A percentile compares a stretch with the other conserved stretches of the same genome.
phyloP scores from a whole-genome alignment of 2,113 vertebrate species.

The Glaucomys volans region DNA sequence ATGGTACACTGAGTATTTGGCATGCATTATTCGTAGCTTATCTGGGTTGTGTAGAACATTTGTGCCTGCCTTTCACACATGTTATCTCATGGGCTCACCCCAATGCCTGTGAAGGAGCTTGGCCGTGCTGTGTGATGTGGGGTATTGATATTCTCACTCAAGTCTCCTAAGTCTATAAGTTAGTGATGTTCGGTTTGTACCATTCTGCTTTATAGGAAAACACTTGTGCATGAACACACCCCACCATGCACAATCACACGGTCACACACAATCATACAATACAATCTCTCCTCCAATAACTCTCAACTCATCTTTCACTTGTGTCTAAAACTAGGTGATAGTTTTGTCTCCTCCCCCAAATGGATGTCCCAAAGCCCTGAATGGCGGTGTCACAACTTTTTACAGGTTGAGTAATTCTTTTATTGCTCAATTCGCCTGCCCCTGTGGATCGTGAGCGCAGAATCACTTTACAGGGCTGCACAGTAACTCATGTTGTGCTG shows the following conservation, averaged over 20 bases:
- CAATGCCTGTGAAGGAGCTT: background rate
- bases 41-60: background rate
- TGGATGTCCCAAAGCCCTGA: no score
- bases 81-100: background rate
- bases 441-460: background rate
- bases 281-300: background rate
- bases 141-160: background rate
- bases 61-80: accelerated
- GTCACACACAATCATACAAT: background rate
- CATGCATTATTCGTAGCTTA: no score
- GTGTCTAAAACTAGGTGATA: background rate
- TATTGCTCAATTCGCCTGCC: background rate
- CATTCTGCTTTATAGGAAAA: background rate
- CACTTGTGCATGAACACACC: accelerated
- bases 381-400: accelerated
- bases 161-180: background rate
- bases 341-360: background rate
- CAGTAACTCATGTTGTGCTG: background rate
- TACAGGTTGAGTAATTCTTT: accelerated
- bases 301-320: background rate
- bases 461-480: accelerated
- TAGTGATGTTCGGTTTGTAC: no score
- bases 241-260: no score
- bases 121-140: background rate
- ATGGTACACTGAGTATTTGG: background rate